Base-by-base conservation (phyloP, 2,797 vertebrate species). In the Etheostoma perlongum region DNA sequence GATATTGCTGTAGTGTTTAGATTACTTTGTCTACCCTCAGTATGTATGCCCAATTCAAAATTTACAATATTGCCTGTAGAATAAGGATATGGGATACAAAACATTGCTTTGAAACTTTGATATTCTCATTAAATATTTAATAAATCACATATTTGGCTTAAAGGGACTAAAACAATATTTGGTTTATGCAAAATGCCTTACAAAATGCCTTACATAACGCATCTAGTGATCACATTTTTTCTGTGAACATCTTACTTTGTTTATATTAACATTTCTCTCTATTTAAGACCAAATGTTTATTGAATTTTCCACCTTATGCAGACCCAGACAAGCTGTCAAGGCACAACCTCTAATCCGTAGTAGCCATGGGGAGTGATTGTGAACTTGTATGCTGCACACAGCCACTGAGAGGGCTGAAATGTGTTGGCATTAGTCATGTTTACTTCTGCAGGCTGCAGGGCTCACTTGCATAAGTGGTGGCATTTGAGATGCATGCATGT, bases 391-490 rank as follows among this genome's bases (percentile, higher is more conserved):
- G 51, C 21, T 19, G 63, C 63, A 63, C 30, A 30, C 30, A 30
- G 30, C 30, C 57, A 23, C 57, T 6, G 40, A 62, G 47, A 63
- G 52, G 53, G 40, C 69, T 64, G 12, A 72, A 58, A 64, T 64
- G 53, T 68, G 73, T 63, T 63, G 30, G 27, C 68, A 68, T 68
- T 54, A 51, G 60, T 74, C 68, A 57, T 40, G 54, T 23, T 70
- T 54, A 47, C 27, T 64, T 4, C 51, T 10, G 58, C 47, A 25
- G 74, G 68, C 74, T 33, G 46, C 73, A 64, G 53, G 18, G 12
- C 64, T 49, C 60, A 42, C 40, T 58, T 68, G 21, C 49, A 15
- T 40, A 54, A 51, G 57, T 71, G 55, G 44, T 51, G 33, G 44
- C 69, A 61, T 79, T 63, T 73, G 36, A 65, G 25, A 68, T 44